Conservation (phyloP, 1,140 invertebrate species). For the Atta colombica region DNA sequence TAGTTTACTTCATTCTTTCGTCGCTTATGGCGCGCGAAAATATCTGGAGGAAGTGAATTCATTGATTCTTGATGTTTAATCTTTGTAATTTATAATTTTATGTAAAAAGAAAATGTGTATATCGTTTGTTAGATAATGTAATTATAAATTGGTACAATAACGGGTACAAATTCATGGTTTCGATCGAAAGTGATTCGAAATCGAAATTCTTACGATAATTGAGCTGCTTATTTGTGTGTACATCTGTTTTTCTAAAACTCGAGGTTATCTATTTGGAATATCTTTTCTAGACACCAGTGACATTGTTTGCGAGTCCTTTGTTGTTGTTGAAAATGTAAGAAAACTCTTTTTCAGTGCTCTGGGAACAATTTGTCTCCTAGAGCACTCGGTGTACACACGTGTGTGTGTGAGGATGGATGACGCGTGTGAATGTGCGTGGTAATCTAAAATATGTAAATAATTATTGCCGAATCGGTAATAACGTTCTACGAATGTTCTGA, state of each 20-base stretch:
- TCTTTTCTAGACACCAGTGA: slow-evolving; percentile 39
- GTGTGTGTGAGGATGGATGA: slow-evolving; percentile 32
- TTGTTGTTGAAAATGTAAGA: slow-evolving; percentile 30
- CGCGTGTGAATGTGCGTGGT: slow-evolving; percentile 8
- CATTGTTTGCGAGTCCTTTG: slow-evolving; percentile 27
- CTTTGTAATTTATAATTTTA: slow-evolving; percentile 14
- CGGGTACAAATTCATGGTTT: slow-evolving; percentile 1
- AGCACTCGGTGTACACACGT: slow-evolving; percentile 45
- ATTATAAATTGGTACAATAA: neutral
- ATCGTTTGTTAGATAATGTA: slow-evolving; percentile 5
- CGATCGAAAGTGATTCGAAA: slow-evolving; percentile 13
- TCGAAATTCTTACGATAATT: slow-evolving; percentile 21
- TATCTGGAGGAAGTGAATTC: neutral
- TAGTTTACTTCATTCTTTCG: neutral
- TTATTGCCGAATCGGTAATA: slow-evolving; percentile 31
- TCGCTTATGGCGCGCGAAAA: neutral
- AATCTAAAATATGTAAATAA: slow-evolving; percentile 66
- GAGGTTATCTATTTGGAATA: slow-evolving; percentile 39
- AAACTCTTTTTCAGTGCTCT: slow-evolving; percentile 30
- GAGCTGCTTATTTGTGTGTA: slow-evolving; percentile 47
- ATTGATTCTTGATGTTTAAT: neutral
- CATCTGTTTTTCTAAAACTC: slow-evolving; percentile 44
- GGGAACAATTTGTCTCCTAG: slow-evolving; percentile 62
- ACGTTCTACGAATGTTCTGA: slow-evolving; percentile 55
- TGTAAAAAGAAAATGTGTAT: neutral